These are phyloP conservation scores for Drosophila watanabei DNA, from an alignment of 1,140 invertebrate genomes.

Conservation along the genomic window DNA sequence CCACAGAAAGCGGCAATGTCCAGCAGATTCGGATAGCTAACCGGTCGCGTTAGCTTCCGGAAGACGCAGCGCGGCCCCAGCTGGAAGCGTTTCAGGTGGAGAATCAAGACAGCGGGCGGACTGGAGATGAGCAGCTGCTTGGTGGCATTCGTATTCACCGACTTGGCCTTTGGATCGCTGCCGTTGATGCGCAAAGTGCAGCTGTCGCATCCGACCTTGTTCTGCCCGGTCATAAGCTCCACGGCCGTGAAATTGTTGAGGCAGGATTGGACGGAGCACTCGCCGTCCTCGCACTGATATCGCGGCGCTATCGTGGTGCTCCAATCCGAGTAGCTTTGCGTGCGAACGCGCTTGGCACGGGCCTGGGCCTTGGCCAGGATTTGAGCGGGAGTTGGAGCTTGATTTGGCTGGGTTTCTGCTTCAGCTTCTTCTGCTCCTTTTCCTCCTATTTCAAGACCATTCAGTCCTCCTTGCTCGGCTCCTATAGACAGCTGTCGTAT, in stretches of 20 bases:
- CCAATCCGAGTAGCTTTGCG: conserved; percentile 85
- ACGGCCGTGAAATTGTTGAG: conserved; percentile 96
- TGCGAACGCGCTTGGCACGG: conserved; percentile 71
- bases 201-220: conserved; percentile 96
- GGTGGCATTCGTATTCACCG: conserved; percentile 94
- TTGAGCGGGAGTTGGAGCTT: neutral
- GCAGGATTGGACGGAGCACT: conserved; percentile 94
- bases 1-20: conserved; percentile 97
- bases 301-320: conserved; percentile 87
- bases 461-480: conserved; percentile 3
- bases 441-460: neutral
- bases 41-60: conserved; percentile 93
- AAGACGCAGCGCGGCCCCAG: conserved; percentile 88
- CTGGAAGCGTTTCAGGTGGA: conserved; percentile 97
- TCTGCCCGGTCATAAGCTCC: conserved; percentile 95
- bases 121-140: conserved; percentile 96
- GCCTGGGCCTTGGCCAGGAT: conserved; percentile 23
- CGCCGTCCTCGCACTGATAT: conserved; percentile 91
- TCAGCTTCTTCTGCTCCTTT: neutral
- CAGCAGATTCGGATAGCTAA: conserved; percentile 94
- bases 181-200: conserved; percentile 92
- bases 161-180: conserved; percentile 88
- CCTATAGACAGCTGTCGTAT: conserved; percentile 65
- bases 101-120: conserved; percentile 96
- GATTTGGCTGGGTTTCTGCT: too few species aligned